Percentiles rank a stretch among this genome's conserved stretches.
These are phyloP conservation scores for Lacerta bilineata DNA, from an alignment of 2,797 vertebrate genomes.

Conservation along the genomic window DNA sequence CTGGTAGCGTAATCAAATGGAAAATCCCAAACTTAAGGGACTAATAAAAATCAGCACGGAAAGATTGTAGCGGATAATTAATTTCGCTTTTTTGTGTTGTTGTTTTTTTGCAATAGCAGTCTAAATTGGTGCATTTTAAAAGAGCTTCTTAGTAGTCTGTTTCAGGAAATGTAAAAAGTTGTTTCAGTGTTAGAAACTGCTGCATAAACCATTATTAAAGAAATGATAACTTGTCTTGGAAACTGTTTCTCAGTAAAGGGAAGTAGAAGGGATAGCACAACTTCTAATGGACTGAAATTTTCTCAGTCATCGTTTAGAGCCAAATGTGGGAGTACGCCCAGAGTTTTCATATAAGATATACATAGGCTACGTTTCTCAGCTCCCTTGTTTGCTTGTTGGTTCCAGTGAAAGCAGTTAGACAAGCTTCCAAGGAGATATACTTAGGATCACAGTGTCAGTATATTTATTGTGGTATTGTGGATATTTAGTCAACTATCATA, in stretches of 20 bases:
- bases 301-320: not conserved
- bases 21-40: not conserved
- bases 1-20: not conserved
- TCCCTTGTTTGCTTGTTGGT: not conserved
- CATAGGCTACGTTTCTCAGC: not conserved
- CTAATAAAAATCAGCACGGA: rapidly evolving
- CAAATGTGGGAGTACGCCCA: not conserved
- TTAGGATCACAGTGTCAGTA: not conserved
- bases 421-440: not conserved
- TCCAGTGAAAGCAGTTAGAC: not conserved
- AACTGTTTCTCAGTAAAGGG: not conserved
- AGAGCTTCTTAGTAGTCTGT: not conserved
- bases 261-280: not conserved
- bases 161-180: not conserved
- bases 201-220: slow-evolving; percentile 7
- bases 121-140: not conserved
- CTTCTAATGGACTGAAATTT: not conserved
- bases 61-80: not conserved
- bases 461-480: not conserved
- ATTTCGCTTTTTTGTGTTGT: not conserved
- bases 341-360: not conserved
- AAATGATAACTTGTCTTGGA: not conserved
- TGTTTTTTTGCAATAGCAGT: not conserved
- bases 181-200: not conserved
- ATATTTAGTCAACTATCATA: slow-evolving; percentile 6